Evolutionary conservation across 2,113 vertebrate species (phyloP).

Genomic region (Mesocricetus auratus): DNA sequence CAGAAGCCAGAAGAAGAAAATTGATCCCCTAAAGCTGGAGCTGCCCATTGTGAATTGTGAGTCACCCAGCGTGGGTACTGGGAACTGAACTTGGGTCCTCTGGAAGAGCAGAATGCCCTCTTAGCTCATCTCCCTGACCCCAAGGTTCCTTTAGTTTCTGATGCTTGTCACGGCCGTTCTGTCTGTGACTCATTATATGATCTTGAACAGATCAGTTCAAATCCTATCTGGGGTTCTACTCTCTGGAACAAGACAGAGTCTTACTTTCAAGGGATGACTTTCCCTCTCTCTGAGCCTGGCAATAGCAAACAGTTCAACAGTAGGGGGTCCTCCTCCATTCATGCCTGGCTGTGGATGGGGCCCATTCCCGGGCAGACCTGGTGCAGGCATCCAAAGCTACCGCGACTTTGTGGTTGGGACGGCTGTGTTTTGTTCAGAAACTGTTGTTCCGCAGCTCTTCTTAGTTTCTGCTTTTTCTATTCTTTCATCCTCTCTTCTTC

Average conservation of each 20-base stretch:
- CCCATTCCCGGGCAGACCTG: background rate
- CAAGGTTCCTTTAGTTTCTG: background rate
- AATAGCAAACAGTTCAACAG: background rate
- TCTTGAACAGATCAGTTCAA: background rate
- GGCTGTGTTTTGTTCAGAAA: background rate
- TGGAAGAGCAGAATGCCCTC: background rate
- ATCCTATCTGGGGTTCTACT: background rate
- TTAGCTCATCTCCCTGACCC: background rate
- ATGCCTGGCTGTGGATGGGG: background rate
- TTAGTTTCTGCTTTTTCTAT: background rate
- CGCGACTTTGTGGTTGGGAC: background rate
- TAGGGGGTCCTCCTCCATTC: background rate
- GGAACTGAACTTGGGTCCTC: background rate
- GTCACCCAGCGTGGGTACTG: background rate
- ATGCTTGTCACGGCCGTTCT: background rate
- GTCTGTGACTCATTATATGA: background rate
- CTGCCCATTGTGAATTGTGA: background rate
- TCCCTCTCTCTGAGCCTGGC: background rate
- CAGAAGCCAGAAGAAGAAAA: background rate
- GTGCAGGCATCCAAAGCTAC: background rate
- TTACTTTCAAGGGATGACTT: slow-evolving; percentile 4
- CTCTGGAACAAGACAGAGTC: background rate
- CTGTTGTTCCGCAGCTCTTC: background rate
- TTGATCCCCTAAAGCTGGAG: background rate
- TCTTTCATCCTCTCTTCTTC: background rate